Evolutionary conservation across 2,113 vertebrate species (phyloP).

Genomic region (Oreocharis arfaki): DNA sequence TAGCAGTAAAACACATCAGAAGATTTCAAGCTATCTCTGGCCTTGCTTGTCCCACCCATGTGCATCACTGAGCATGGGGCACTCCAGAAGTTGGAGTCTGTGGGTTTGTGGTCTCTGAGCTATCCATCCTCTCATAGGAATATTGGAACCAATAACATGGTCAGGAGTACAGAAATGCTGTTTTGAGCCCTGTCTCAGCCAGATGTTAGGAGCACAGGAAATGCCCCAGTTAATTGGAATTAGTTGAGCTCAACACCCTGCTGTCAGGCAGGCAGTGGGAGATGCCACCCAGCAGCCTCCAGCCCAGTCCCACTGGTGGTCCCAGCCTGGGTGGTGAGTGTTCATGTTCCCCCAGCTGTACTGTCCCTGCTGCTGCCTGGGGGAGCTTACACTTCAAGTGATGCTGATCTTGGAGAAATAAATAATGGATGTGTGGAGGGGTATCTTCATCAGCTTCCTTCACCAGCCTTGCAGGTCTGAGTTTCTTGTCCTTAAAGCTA

Average conservation of each 20-base stretch:
- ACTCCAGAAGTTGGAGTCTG: neutral
- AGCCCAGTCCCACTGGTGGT: neutral
- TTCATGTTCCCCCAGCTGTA: neutral
- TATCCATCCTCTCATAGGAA: neutral
- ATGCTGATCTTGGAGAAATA: neutral
- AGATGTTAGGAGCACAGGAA: neutral
- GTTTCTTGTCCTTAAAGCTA: neutral
- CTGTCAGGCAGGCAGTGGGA: neutral
- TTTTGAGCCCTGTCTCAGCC: neutral
- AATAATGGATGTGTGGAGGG: rapidly evolving
- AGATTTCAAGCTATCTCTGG: neutral
- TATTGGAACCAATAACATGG: neutral
- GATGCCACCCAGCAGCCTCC: neutral
- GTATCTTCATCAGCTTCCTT: neutral
- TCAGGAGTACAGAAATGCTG: rapidly evolving
- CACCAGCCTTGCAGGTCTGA: neutral
- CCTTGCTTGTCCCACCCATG: rapidly evolving
- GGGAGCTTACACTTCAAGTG: neutral
- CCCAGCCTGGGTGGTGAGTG: neutral
- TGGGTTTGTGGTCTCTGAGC: neutral
- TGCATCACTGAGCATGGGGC: neutral
- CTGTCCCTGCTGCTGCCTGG: neutral
- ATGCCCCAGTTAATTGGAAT: neutral
- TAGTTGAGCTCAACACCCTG: neutral
- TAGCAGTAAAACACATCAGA: neutral